Conservation (phyloP, 2,113 vertebrate genomes). For the Tautogolabrus adspersus region DNA sequence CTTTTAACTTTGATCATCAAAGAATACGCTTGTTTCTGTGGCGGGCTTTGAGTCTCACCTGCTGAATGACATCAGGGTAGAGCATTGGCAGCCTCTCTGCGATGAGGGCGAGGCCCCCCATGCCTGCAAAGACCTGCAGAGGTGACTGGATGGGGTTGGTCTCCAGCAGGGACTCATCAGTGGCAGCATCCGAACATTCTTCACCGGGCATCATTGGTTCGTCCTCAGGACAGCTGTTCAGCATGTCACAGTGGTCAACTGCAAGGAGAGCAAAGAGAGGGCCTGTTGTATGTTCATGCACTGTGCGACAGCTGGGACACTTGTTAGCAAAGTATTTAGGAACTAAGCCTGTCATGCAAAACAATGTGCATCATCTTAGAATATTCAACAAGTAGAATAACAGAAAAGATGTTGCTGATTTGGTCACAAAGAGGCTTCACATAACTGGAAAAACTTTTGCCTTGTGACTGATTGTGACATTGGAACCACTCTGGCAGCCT, state of each 20-base stretch:
- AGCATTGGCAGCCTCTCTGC: conserved; percentile 98
- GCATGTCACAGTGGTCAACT: conserved; percentile 92
- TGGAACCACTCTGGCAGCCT: no score
- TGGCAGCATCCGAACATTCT: conserved; percentile 90
- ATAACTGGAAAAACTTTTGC: no score
- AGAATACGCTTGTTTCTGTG: neutral
- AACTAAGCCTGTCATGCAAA: neutral
- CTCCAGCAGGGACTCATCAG: conserved; percentile 95
- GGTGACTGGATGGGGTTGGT: conserved; percentile 97
- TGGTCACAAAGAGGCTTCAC: no score
- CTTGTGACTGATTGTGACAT: no score
- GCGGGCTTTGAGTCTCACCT: conserved; percentile 82
- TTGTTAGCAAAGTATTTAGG: neutral
- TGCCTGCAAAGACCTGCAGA: conserved; percentile 97
- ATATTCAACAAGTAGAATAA: no score
- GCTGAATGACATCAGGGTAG: conserved; percentile 98
- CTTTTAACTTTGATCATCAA: neutral
- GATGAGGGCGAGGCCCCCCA: conserved; percentile 97
- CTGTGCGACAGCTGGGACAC: neutral
- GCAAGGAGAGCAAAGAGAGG: conserved; percentile 52
- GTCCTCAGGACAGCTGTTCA: conserved; percentile 93
- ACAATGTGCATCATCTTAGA: neutral
- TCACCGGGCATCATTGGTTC: conserved; percentile 91
- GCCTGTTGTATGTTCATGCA: conserved; percentile 39
- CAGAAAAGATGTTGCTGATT: no score